These are phyloP conservation scores for Argyresthia albistria DNA, from an alignment of 2,888 invertebrate species.

Conservation along the genomic window DNA sequence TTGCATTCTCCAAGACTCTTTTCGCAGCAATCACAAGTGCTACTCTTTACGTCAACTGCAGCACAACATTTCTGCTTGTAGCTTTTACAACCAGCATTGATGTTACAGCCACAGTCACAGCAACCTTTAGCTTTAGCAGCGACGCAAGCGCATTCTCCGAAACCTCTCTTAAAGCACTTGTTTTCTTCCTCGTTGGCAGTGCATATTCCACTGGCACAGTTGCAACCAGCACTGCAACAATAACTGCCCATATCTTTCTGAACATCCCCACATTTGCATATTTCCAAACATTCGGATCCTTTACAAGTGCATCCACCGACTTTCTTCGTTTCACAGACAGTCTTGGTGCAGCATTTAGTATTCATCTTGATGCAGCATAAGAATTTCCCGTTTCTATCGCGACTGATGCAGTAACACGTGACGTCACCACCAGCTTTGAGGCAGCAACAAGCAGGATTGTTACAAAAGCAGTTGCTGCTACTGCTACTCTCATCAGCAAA, in stretches of 20 bases:
- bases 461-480: no score
- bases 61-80: conserved; percentile 8
- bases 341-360: no score
- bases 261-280: no score
- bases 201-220: background rate
- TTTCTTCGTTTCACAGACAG: no score
- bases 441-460: background rate
- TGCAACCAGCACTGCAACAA: conserved; percentile 3
- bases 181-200: background rate
- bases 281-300: no score
- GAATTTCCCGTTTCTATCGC: conserved; percentile 10
- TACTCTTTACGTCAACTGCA: conserved; percentile 8
- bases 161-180: background rate
- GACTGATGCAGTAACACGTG: conserved; percentile 8
- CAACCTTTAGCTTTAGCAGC: conserved; percentile 15
- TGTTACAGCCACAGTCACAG: conserved; percentile 13
- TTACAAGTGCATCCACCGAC: no score
- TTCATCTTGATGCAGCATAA: conserved; percentile 9
- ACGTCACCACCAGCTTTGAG: background rate
- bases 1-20: background rate
- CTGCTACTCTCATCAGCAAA: no score
- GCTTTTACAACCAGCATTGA: no score
- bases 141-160: conserved; percentile 15
- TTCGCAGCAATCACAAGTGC: conserved; percentile 11
- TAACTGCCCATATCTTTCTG: no score